Base-by-base conservation (phyloP, 2,888 invertebrate species). In the Hemicrepidius hirtus region DNA sequence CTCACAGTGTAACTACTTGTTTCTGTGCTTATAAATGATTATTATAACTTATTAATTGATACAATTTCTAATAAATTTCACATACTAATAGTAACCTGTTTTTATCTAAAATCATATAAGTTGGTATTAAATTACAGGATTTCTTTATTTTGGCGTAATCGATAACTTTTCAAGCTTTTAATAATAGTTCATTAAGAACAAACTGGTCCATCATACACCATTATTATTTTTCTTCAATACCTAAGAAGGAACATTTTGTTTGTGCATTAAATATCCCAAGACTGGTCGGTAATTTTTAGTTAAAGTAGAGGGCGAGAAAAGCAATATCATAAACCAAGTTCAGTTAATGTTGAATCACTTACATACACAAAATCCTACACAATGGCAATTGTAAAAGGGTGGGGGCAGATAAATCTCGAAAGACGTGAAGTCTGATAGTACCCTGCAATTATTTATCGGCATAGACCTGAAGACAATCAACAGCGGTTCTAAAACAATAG, bases 401-500 rank as follows among this genome's bases (percentile, higher is more conserved):
- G 79, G 80, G 80, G 79, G 77, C 78, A 82, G 82, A 84, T 84
- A 83, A 84, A 83, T 84, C 83, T 82, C 79, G 65, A 67, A 72
- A 83, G 84, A 84, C 83, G 81, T 79, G 80, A 81, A 80, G 80
- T 79, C 81, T 75, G 82, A 83, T 83, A 84, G 80, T 82, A 80
- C 80, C 79, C 82, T 81, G 81, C 82, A 83, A 84, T 83, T 84
- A 84, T 84, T 82, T 83, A 84, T 82, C 82, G 80, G 80, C 78
- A 80, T 80, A 79, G 81, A 82, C 80, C 81, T 81, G 84, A 83
- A 85, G 83, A 85, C 85, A 84, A 85, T 86, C 85, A 85, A 84
- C 85, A 84, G 83, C 82, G 85, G 83, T 82, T 84, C 81, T 84
- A 84, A 85, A 84, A 86, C 86, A 86, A 86, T 85, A 85, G 85